Evolutionary conservation across 2,888 invertebrate genomes (phyloP).

Genomic region (Xestoiulus laeticollis): DNA sequence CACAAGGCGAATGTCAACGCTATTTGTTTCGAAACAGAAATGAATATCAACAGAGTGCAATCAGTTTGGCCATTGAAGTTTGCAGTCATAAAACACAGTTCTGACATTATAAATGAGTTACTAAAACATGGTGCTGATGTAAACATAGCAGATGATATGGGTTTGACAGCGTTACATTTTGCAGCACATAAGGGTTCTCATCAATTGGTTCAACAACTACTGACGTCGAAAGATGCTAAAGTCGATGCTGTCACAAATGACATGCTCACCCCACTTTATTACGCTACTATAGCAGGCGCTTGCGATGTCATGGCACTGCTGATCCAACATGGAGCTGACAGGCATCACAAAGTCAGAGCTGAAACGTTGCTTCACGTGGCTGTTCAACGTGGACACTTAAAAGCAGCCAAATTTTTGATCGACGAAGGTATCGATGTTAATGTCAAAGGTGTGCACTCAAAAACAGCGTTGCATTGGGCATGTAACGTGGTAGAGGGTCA

Average conservation of each 20-base stretch:
- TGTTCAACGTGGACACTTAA: not conserved
- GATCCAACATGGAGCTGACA: not conserved
- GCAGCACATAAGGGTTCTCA: not conserved
- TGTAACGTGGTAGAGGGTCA: no score
- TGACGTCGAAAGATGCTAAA: not conserved
- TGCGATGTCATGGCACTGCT: not conserved
- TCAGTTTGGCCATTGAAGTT: not conserved
- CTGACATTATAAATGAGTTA: not conserved
- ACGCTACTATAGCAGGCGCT: not conserved
- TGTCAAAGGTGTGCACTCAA: no score
- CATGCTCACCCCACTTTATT: not conserved
- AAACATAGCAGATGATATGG: not conserved
- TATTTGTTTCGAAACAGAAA: not conserved
- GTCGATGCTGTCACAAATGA: not conserved
- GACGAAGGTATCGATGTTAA: no score
- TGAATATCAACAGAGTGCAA: not conserved
- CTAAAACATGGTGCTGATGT: not conserved
- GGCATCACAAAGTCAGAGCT: not conserved
- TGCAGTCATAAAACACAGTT: not conserved
- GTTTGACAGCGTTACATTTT: not conserved
- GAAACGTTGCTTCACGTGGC: not conserved
- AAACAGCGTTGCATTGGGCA: no score
- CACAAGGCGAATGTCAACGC: not conserved
- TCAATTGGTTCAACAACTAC: not conserved
- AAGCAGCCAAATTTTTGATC: not conserved